phyloP scores from a whole-genome alignment of 2,113 vertebrate genomes.

The Elephantulus edwardii region DNA sequence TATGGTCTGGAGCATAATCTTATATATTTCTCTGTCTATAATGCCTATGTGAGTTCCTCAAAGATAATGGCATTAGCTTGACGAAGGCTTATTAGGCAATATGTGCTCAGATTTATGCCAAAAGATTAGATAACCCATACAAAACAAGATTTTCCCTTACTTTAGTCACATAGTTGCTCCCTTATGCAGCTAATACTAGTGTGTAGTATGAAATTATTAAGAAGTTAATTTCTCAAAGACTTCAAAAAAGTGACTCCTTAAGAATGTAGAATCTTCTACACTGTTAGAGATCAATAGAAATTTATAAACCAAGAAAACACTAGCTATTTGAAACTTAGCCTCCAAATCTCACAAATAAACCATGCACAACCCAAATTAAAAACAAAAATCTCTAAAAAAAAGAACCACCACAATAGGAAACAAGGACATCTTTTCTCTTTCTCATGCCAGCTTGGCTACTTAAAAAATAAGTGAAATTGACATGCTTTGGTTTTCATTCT shows the following conservation, averaged over 20 bases:
- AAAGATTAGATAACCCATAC: not conserved
- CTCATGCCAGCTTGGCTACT: constrained; percentile 31
- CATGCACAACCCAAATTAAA: not conserved
- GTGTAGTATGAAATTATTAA: constrained; percentile 37
- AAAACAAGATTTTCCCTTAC: not conserved
- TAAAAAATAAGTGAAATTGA: constrained; percentile 69
- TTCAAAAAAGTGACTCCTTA: not conserved
- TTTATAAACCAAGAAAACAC: constrained; percentile 9
- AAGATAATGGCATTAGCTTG: not conserved
- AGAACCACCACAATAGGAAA: not conserved
- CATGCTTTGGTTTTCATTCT: constrained; percentile 63
- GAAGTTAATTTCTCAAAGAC: not conserved
- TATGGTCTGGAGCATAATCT: not conserved
- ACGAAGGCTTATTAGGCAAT: not conserved
- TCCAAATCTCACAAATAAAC: constrained; percentile 28
- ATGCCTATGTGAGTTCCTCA: not conserved
- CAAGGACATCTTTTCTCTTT: constrained; percentile 28
- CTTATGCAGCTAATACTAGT: not conserved
- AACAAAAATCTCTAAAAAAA: constrained; percentile 15
- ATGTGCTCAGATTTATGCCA: not conserved
- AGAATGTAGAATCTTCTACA: not conserved
- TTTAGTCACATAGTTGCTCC: not conserved
- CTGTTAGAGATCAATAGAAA: not conserved
- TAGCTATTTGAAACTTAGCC: not conserved
- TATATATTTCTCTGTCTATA: not conserved